Conservation (phyloP, 2,888 invertebrate species). For the Liopterus haemorrhoidalis region DNA sequence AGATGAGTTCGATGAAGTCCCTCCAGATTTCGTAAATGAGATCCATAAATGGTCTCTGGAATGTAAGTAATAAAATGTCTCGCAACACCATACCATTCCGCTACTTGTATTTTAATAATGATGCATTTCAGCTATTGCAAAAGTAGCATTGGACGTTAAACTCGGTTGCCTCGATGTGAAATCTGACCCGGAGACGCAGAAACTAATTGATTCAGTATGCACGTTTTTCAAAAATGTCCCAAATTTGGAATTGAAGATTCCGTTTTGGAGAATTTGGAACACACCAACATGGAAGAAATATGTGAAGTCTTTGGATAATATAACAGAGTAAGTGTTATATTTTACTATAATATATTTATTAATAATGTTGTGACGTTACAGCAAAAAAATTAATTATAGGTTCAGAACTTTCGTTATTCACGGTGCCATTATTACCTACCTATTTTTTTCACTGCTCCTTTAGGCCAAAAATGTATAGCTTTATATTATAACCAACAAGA, state of each 20-base stretch:
- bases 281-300: constrained; percentile 59
- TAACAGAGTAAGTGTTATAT: constrained; percentile 59
- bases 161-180: constrained; percentile 57
- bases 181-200: constrained; percentile 53
- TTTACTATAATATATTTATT: too few relatives aligned
- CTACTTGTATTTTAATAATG: constrained; percentile 12
- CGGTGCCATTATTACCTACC: too few relatives aligned
- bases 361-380: too few relatives aligned
- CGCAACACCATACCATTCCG: constrained; percentile 1
- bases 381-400: too few relatives aligned
- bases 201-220: constrained; percentile 60
- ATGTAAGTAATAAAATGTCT: constrained; percentile 52
- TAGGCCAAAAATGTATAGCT: too few relatives aligned
- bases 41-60: constrained; percentile 75
- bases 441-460: too few relatives aligned
- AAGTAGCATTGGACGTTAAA: constrained; percentile 60
- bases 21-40: constrained; percentile 62
- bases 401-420: too few relatives aligned
- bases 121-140: constrained; percentile 54
- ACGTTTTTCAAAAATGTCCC: constrained; percentile 62
- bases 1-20: constrained; percentile 54
- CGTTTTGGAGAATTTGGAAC: constrained; percentile 61
- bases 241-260: constrained; percentile 57
- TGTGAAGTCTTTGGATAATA: constrained; percentile 60
- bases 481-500: too few relatives aligned